Percentiles rank a stretch among this genome's conserved stretches.
These are phyloP conservation scores for Bambusicola thoracicus DNA, from an alignment of 2,113 vertebrate species.

Conservation along the genomic window DNA sequence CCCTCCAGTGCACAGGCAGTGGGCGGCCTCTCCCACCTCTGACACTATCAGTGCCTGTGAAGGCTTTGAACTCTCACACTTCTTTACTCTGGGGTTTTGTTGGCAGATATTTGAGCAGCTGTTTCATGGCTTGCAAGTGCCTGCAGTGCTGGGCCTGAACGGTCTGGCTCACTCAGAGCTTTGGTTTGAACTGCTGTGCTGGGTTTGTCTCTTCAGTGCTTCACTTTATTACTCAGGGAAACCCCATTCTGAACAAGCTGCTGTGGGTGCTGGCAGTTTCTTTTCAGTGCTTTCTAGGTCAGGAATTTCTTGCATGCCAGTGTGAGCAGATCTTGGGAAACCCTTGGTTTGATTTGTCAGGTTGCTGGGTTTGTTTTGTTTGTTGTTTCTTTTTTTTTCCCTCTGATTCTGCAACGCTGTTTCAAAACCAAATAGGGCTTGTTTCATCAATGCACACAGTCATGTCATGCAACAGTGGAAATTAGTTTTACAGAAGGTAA, in stretches of 20 bases:
- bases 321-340: slow-evolving; percentile 29
- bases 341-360: slow-evolving; percentile 29
- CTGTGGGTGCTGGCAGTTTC: background rate
- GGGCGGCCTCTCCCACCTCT: background rate
- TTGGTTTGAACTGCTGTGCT: background rate
- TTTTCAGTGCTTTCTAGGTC: slow-evolving; percentile 37
- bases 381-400: background rate
- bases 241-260: background rate
- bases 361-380: slow-evolving; percentile 27
- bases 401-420: background rate
- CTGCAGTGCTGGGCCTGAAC: background rate
- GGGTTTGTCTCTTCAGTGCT: background rate
- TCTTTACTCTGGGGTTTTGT: background rate
- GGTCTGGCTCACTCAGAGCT: background rate
- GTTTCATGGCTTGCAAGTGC: background rate
- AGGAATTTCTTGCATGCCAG: background rate
- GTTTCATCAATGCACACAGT: background rate
- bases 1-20: accelerated
- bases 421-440: slow-evolving; percentile 14
- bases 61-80: background rate
- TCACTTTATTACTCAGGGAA: background rate
- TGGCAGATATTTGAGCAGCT: background rate
- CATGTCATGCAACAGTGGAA: background rate
- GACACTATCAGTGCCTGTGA: background rate
- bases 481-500: slow-evolving; percentile 4